These are phyloP conservation scores for Drosophila merina DNA, from an alignment of 2,888 invertebrate species.

Conservation along the genomic window DNA sequence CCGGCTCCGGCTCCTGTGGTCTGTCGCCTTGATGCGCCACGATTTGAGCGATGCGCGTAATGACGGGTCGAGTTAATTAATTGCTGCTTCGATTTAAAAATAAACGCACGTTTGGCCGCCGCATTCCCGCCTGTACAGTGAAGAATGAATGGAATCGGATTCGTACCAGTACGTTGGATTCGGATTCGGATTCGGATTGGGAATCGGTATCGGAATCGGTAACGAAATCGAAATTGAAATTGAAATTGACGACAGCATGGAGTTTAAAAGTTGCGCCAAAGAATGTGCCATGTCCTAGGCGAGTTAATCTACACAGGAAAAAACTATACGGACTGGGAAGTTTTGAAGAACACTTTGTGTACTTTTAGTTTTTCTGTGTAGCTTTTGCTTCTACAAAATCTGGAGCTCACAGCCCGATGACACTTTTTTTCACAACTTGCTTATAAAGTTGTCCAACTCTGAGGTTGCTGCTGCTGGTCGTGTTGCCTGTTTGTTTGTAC, in stretches of 20 bases:
- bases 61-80: slow-evolving; percentile 79
- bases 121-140: slow-evolving; percentile 66
- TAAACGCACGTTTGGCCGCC: slow-evolving; percentile 72
- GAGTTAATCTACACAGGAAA: slow-evolving; percentile 22
- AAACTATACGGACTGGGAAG: not conserved
- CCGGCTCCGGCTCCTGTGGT: slow-evolving; percentile 65
- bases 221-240: slow-evolving; percentile 54
- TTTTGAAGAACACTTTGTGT: no score
- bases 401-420: slow-evolving; percentile 45
- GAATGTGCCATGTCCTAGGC: slow-evolving; percentile 42
- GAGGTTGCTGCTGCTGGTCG: slow-evolving; percentile 48
- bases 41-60: slow-evolving; percentile 77
- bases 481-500: slow-evolving; percentile 50
- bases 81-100: slow-evolving; percentile 78
- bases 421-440: slow-evolving; percentile 62
- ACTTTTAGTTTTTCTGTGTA: slow-evolving; percentile 1
- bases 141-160: slow-evolving; percentile 72
- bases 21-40: slow-evolving; percentile 73
- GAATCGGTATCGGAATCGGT: slow-evolving; percentile 38
- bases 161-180: slow-evolving; percentile 12
- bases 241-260: slow-evolving; percentile 48
- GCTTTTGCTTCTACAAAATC: slow-evolving; percentile 4
- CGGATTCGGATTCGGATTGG: slow-evolving; percentile 55
- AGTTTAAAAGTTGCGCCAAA: slow-evolving; percentile 53
- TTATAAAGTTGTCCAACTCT: slow-evolving; percentile 71